A percentile compares a stretch with the other conserved stretches of the same genome.
These are phyloP conservation scores for Oryzias javanicus DNA, from an alignment of 2,113 vertebrate genomes.

Conservation along the genomic window DNA sequence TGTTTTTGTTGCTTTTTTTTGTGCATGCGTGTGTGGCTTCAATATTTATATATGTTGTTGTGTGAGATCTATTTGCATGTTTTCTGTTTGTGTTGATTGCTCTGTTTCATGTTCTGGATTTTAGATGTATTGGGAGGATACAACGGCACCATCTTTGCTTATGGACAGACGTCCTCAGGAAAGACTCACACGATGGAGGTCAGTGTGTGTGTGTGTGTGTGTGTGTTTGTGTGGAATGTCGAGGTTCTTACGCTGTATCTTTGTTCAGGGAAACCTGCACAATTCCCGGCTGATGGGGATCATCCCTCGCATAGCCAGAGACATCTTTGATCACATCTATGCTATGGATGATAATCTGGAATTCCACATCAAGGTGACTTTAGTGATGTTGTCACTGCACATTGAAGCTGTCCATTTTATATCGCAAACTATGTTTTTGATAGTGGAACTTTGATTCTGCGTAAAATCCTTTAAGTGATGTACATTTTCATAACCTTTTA, in stretches of 20 bases:
- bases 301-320: conserved; percentile 90
- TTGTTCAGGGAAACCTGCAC: conserved; percentile 86
- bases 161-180: conserved; percentile 94
- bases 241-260: neutral
- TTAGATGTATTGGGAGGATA: conserved; percentile 89
- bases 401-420: too few relatives aligned
- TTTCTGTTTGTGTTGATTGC: neutral
- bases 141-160: conserved; percentile 96
- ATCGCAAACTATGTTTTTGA: neutral
- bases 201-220: conserved; percentile 11
- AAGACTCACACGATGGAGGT: conserved; percentile 99
- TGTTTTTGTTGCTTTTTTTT: too few relatives aligned
- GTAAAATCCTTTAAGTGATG: neutral
- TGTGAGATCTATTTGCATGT: neutral
- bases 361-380: conserved; percentile 94
- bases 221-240: neutral
- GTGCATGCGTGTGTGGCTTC: neutral
- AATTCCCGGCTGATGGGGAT: conserved; percentile 89
- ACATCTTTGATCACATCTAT: conserved; percentile 98
- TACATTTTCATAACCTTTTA: too few relatives aligned
- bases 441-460: neutral
- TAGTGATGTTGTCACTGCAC: too few relatives aligned
- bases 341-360: conserved; percentile 98
- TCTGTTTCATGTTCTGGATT: neutral
- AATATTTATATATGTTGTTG: neutral